phyloP scores from a whole-genome alignment of 1,140 invertebrate species.

The Cherax quadricarinatus region DNA sequence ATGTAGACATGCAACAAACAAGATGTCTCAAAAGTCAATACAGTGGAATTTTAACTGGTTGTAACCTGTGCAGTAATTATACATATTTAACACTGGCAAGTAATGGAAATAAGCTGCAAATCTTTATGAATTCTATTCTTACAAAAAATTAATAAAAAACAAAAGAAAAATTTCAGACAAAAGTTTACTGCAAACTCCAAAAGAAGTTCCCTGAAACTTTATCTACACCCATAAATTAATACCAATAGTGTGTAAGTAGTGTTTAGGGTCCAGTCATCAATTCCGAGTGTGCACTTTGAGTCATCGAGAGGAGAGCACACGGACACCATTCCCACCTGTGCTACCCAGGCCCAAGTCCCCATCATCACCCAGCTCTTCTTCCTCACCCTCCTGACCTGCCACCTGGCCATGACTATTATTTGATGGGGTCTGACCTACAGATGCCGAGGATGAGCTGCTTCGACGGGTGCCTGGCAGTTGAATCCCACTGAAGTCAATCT shows the following conservation, averaged over 20 bases:
- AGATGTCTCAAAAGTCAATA: slow-evolving; percentile 36
- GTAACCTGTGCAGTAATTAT: neutral
- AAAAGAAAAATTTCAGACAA: too few species aligned
- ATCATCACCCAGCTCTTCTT: slow-evolving; percentile 42
- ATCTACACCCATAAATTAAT: neutral
- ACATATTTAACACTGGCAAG: too few species aligned
- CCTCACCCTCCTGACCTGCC: slow-evolving; percentile 49
- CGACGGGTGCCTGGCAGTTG: slow-evolving; percentile 8
- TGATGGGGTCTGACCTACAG: slow-evolving; percentile 12
- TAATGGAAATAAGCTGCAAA: too few species aligned
- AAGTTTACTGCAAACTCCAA: too few species aligned
- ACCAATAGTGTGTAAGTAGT: neutral
- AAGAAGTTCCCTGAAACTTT: too few species aligned
- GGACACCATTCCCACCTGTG: slow-evolving; percentile 47
- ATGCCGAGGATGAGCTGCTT: neutral
- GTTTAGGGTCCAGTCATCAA: neutral
- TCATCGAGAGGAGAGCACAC: neutral
- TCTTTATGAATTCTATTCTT: too few species aligned
- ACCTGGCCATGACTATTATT: slow-evolving; percentile 5
- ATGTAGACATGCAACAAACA: slow-evolving; percentile 26
- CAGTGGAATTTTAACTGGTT: slow-evolving; percentile 26
- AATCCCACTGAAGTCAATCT: slow-evolving; percentile 51
- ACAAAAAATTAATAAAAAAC: too few species aligned
- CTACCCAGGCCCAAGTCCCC: slow-evolving; percentile 56
- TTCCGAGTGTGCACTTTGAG: neutral